Evolutionary conservation across 1,140 invertebrate species (phyloP).

Genomic region (Bombus affinis): DNA sequence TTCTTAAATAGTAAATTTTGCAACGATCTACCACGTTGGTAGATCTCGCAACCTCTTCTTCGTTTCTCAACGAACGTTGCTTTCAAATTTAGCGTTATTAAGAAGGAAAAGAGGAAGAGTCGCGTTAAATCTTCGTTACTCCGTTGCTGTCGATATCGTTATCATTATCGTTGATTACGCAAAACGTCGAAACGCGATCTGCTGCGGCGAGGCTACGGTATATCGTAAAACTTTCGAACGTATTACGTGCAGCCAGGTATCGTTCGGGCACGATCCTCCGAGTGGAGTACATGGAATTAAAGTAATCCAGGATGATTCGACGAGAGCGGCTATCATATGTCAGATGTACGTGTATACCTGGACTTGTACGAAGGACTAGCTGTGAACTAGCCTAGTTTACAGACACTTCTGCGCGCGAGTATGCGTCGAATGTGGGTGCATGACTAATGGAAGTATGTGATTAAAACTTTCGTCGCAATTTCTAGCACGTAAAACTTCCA

Average conservation of each 20-base stretch:
- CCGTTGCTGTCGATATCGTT: background rate
- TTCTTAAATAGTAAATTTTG: too few relatives aligned
- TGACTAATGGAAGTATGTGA: conserved; percentile 77
- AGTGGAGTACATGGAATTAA: conserved; percentile 14
- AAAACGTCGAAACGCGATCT: background rate
- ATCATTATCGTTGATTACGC: background rate
- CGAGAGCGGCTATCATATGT: conserved; percentile 26
- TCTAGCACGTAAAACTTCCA: conserved; percentile 61
- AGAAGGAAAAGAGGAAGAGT: background rate
- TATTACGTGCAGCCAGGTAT: background rate
- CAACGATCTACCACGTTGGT: too few relatives aligned
- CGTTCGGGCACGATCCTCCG: background rate
- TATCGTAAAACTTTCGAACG: background rate
- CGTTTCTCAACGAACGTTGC: background rate
- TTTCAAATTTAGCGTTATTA: background rate
- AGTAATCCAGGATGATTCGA: conserved; percentile 24
- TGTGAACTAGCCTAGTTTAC: conserved; percentile 40
- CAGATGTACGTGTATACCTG: conserved; percentile 44
- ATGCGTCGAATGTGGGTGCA: conserved; percentile 63
- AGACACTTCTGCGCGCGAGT: conserved; percentile 4
- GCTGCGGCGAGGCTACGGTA: background rate
- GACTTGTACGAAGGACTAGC: conserved; percentile 11
- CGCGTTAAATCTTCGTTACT: background rate
- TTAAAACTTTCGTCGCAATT: conserved; percentile 79
- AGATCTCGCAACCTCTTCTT: too few relatives aligned